Base-by-base conservation (phyloP, 2,113 vertebrate genomes). In the Melanerpes aurifrons region DNA sequence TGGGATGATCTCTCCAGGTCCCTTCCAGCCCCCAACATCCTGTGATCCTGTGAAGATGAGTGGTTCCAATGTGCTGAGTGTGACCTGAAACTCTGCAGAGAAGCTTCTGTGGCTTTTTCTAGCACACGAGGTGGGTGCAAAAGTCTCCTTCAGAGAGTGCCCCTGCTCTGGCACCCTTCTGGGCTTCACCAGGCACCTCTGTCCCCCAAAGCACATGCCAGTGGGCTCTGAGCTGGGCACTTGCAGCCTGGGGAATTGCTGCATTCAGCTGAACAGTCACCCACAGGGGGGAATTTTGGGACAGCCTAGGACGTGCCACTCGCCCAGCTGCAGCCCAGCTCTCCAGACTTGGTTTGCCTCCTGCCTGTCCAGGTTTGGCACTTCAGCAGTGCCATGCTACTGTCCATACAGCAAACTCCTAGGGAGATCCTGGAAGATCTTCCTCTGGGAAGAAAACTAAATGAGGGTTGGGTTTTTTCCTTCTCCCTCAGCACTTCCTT, bases 311-410 rank as follows among this genome's bases (percentile, higher is more conserved):
- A 68, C 0, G 0, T 67, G 71, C 35, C 37, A 24, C n/a, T 19
- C 1, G 1, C 25, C 28, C 14, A 6, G 40, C 69, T 22, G 8
- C 63, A 29, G 45, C 40, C 64, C 0, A 0, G 11, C 28, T 43
- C 47, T 48, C 58, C 3, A 2, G 21, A 28, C 3, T 67, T 81
- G 28, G 4, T 48, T 92, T 92, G 45, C 61, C 37, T 72, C 50
- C 50, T 63, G 61, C n/a, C 29, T 82, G 56, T 37, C 57, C 16
- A 24, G 26, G 6, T 25, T 29, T 2, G 3, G 62, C 83, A 81
- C 70, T 71, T 48, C 47, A 76, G 7, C 17, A 13, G 1, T 0
- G 4, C 45, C 28, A 16, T 3, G 4, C 20, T 43, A 1, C 53
- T 86, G 53, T 76, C 35, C n/a, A 63, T 70, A 21, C n/a, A 10